Conservation (phyloP, 2,888 invertebrate genomes). For the Watsonalla binaria region DNA sequence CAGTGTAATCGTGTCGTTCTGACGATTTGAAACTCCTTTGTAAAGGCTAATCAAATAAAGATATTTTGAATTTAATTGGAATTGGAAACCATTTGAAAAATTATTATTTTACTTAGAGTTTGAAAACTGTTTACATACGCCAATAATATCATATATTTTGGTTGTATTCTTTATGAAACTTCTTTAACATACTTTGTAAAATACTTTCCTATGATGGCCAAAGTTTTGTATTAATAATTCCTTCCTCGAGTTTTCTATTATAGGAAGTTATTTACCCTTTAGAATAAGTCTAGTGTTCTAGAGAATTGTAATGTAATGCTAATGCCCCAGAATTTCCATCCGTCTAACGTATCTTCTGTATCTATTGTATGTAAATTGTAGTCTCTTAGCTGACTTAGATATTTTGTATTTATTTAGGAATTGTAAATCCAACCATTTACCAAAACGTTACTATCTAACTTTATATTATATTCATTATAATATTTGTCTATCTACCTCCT, state of each 20-base stretch:
- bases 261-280: slow-evolving; percentile 18
- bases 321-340: slow-evolving; percentile 80
- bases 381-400: slow-evolving; percentile 62
- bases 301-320: slow-evolving; percentile 62
- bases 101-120: neutral
- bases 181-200: slow-evolving; percentile 24
- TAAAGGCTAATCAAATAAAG: no score
- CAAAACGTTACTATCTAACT: neutral
- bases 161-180: slow-evolving; percentile 4
- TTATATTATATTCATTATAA: no score
- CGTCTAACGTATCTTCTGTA: slow-evolving; percentile 77
- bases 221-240: slow-evolving; percentile 14
- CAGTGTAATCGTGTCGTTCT: no score
- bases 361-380: slow-evolving; percentile 69
- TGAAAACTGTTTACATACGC: neutral
- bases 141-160: neutral
- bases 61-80: no score
- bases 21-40: no score
- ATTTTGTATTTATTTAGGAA: slow-evolving; percentile 31
- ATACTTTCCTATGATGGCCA: slow-evolving; percentile 38
- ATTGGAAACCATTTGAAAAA: no score
- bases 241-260: slow-evolving; percentile 16
- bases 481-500: no score
- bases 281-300: slow-evolving; percentile 37
- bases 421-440: slow-evolving; percentile 30